Evolutionary conservation across 2,888 invertebrate genomes (phyloP), one percentile per base, ranked within the genome.

Genomic region (Furcula furcula): DNA sequence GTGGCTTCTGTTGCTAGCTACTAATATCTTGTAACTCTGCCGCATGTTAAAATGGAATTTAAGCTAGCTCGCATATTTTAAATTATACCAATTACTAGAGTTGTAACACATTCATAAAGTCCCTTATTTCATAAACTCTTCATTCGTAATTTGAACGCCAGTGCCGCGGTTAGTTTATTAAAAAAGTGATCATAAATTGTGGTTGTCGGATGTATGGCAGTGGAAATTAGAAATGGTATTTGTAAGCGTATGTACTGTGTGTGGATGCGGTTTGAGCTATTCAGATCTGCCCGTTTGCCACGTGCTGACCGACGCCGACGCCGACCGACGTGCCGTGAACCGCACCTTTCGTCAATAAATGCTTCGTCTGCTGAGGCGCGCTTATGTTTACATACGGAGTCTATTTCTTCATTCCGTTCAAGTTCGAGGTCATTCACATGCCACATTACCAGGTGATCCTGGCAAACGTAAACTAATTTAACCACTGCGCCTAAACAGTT

Each of bases 391-490:
- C 76, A 71, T 73, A 70, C 56, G 62, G 56, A 61, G 62, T 66
- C 63, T 71, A 58, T 69, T 65, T 64, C 63, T 62, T 49, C 69
- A 65, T 65, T 76, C 82, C 67, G 66, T 66, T 76, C 86, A 85
- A 85, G 85, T 85, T 85, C 85, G 83, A 79, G 86, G 86, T 84
- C 74, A 66, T 80, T 77, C 74, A 74, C 73, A 46, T 47, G 46
- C 42, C 44, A 20, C 7, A 11, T 14, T n/a, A 27, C 39, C 36
- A 26, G n/a, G n/a, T 19, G 5, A 15, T 19, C 28, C 12, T 18
- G 5, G 12, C 12, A 22, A 12, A 12, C 14, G 13, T 34, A 14
- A 29, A 23, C 28, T 25, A 25, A 34, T 19, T 11, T 4, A 7
- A n/a, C 3, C 3, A 22, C 10, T 22, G 21, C 12, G n/a, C 4